A percentile compares a stretch with the other conserved stretches of the same genome.
Evolutionary conservation across 2,888 invertebrate species (phyloP).

Genomic region (Thysanoteuthis rhombus): DNA sequence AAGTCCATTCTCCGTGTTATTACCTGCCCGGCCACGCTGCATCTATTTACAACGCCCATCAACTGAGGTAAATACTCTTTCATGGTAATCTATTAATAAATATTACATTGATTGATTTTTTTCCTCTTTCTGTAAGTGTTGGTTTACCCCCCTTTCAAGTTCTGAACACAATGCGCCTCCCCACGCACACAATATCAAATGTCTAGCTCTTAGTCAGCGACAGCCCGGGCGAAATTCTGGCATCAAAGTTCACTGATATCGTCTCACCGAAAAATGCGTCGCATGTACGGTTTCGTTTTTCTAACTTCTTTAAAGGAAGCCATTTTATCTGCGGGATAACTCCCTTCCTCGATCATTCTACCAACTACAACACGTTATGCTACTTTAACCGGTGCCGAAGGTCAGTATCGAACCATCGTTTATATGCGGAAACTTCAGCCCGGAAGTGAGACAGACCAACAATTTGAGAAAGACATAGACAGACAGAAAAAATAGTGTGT

Average conservation of each 20-base stretch:
- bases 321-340: background rate
- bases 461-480: background rate
- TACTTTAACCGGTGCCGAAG: background rate
- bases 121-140: background rate
- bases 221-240: background rate
- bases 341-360: background rate
- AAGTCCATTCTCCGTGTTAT: too few species aligned
- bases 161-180: background rate
- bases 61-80: too few species aligned
- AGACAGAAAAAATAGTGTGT: too few species aligned
- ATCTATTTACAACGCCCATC: too few species aligned
- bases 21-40: too few species aligned
- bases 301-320: background rate
- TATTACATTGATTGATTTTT: background rate
- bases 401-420: background rate
- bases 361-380: background rate
- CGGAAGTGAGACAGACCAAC: background rate
- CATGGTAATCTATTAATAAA: too few species aligned
- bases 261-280: background rate
- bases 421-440: background rate
- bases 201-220: background rate
- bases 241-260: background rate
- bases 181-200: background rate
- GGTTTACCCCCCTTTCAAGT: background rate
- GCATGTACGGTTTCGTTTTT: background rate